Conservation (phyloP, 2,113 vertebrate species). For the Oreotrochilus melanogaster region DNA sequence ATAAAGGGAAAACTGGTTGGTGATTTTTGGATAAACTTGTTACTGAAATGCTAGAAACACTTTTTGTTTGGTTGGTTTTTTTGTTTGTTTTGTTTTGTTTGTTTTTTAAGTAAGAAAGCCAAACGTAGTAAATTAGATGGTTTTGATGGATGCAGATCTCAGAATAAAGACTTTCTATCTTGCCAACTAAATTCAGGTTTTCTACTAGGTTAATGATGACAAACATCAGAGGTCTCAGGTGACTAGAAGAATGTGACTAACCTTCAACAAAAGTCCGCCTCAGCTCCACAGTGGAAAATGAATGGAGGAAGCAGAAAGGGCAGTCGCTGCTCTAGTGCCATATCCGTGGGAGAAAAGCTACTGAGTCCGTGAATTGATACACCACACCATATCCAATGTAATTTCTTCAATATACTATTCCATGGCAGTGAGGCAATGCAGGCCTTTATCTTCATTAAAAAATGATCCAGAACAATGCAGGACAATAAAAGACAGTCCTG, state of each 20-base stretch:
- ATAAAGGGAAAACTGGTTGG: background rate
- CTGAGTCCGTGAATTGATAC: no score
- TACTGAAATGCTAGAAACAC: background rate
- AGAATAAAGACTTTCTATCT: background rate
- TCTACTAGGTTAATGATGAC: background rate
- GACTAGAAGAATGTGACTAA: background rate
- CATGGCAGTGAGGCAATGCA: background rate
- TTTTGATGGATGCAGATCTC: background rate
- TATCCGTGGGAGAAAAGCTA: background rate
- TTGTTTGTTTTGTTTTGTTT: background rate
- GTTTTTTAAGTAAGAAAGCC: background rate
- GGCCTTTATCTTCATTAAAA: background rate
- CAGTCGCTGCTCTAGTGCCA: background rate
- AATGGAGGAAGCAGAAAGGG: background rate
- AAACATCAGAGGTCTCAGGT: constrained; percentile 8
- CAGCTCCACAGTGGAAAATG: background rate
- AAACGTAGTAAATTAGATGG: background rate
- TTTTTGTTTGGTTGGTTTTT: no score
- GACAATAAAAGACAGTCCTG: background rate
- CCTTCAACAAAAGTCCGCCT: background rate
- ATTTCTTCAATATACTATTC: background rate
- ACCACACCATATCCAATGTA: background rate
- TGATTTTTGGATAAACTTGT: background rate
- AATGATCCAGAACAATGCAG: background rate
- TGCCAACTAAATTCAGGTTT: background rate